Percentiles rank a stretch among this genome's conserved stretches.
These are phyloP conservation scores for Lasioglossum zephyrum DNA, from an alignment of 2,888 invertebrate genomes.

Conservation along the genomic window DNA sequence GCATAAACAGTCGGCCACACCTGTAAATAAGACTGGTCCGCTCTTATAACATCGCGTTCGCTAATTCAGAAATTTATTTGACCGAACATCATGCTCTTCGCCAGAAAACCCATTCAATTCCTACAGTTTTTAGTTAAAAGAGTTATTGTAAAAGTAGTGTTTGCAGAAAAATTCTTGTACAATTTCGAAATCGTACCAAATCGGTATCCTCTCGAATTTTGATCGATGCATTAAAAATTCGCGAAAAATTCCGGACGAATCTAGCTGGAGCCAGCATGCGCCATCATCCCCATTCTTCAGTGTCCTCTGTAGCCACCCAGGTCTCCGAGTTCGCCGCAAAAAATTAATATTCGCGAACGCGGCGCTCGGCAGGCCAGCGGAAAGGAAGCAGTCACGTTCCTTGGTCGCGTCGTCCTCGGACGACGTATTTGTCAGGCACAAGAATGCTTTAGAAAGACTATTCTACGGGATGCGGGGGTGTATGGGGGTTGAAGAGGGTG, in stretches of 20 bases:
- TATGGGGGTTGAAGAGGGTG: conserved; percentile 49
- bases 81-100: background rate
- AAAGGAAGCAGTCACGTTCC: conserved; percentile 57
- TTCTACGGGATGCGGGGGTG: conserved; percentile 51
- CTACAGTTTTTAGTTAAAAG: background rate
- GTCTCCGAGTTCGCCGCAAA: conserved; percentile 30
- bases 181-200: background rate
- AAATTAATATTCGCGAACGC: conserved; percentile 56
- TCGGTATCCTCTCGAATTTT: background rate
- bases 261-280: background rate
- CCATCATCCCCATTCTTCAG: background rate
- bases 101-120: background rate
- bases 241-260: background rate
- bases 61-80: background rate
- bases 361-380: conserved; percentile 28
- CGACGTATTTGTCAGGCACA: conserved; percentile 60
- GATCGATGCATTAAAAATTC: background rate
- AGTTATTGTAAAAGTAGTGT: background rate
- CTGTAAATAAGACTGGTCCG: background rate
- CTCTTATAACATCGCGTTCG: background rate
- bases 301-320: background rate
- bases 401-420: conserved; percentile 54
- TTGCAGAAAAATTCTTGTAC: no score
- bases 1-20: background rate
- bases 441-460: conserved; percentile 56